Evolutionary conservation across 2,888 invertebrate genomes (phyloP).

Genomic region (Therioaphis trifolii): DNA sequence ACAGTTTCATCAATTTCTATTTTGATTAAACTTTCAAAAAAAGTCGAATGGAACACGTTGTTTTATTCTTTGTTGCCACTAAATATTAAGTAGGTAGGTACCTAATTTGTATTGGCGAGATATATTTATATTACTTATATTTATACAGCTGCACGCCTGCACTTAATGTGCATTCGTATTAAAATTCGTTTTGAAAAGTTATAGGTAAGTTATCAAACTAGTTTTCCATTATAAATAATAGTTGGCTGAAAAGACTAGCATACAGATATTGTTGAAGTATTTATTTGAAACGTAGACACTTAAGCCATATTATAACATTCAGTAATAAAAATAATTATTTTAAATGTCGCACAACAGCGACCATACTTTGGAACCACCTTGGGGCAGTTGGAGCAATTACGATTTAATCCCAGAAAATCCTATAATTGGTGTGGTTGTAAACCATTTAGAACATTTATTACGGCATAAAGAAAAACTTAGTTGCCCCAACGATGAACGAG

Average conservation of each 20-base stretch:
- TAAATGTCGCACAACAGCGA: background rate
- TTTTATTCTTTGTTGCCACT: no score
- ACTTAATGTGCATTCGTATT: no score
- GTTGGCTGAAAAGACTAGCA: background rate
- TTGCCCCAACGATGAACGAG: background rate
- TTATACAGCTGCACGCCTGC: no score
- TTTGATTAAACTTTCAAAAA: no score
- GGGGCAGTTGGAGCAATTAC: background rate
- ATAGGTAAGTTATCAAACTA: no score
- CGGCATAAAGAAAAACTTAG: background rate
- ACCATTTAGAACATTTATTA: background rate
- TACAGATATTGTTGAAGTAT: background rate
- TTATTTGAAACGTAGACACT: background rate
- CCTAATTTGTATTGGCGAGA: no score
- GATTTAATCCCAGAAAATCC: background rate
- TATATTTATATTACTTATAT: no score
- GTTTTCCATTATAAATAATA: no score
- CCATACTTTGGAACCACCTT: background rate
- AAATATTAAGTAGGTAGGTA: no score
- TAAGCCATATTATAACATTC: background rate
- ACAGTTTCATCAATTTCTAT: no score
- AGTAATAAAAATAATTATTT: background rate
- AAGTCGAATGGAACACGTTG: no score
- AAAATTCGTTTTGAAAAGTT: no score
- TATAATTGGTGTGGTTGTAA: background rate